These are phyloP conservation scores for Latrodectus elegans DNA, from an alignment of 2,888 invertebrate species.

Conservation along the genomic window DNA sequence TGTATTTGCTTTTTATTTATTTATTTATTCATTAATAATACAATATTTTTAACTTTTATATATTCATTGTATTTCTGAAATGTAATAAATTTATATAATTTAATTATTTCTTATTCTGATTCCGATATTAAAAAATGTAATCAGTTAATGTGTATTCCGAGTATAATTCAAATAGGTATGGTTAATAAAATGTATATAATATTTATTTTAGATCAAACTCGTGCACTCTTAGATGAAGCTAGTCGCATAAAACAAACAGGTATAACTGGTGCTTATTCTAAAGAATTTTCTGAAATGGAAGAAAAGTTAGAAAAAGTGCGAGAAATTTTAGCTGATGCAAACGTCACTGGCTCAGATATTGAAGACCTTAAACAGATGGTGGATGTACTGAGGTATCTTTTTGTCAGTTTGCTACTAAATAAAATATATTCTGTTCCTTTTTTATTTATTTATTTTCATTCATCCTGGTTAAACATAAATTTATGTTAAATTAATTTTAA, in stretches of 20 bases:
- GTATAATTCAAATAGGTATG: too few relatives aligned
- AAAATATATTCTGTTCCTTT: not conserved
- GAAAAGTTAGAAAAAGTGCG: constrained; percentile 86
- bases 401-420: not conserved
- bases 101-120: too few relatives aligned
- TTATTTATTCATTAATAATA: too few relatives aligned
- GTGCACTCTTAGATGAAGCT: constrained; percentile 87
- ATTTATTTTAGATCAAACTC: constrained; percentile 80
- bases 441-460: not conserved
- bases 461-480: not conserved
- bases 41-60: too few relatives aligned
- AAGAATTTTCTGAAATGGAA: constrained; percentile 95
- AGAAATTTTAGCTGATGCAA: constrained; percentile 87
- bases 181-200: too few relatives aligned
- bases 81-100: too few relatives aligned
- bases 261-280: constrained; percentile 95
- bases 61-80: too few relatives aligned
- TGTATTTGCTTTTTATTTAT: too few relatives aligned
- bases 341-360: constrained; percentile 78
- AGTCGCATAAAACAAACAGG: constrained; percentile 96
- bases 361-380: constrained; percentile 77
- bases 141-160: too few relatives aligned
- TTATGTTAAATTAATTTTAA: not conserved
- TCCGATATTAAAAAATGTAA: too few relatives aligned
- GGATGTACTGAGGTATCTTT: constrained; percentile 76